These are phyloP conservation scores for Achroia grisella DNA, from an alignment of 1,140 invertebrate species.

Conservation along the genomic window DNA sequence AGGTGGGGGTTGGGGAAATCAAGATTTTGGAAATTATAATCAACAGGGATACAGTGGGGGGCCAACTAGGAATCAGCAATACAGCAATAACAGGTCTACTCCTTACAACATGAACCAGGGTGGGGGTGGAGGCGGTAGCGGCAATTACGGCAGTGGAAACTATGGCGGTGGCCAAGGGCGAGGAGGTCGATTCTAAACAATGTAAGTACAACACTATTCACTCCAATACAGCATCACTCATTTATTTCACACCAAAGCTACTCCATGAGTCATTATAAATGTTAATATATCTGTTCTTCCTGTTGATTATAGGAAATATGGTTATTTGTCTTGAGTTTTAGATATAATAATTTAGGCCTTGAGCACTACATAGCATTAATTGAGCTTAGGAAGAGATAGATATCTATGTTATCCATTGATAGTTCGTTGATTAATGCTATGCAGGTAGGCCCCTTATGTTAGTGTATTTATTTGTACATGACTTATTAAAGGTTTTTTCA, in stretches of 20 bases:
- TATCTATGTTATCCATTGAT: constrained; percentile 18
- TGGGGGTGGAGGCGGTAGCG: constrained; percentile 56
- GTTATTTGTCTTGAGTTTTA: constrained; percentile 9
- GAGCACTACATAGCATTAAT: constrained; percentile 63
- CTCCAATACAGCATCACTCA: constrained; percentile 19
- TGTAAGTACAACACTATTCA: constrained; percentile 39
- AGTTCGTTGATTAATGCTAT: constrained; percentile 62
- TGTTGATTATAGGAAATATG: constrained; percentile 4
- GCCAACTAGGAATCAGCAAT: constrained; percentile 79
- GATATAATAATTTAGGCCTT: constrained; percentile 20
- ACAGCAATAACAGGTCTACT: constrained; percentile 75
- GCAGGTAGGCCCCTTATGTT: constrained; percentile 40
- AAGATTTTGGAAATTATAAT: constrained; percentile 83
- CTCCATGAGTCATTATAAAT: constrained; percentile 10
- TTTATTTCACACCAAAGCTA: constrained; percentile 1
- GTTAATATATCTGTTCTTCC: neutral
- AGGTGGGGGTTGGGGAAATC: constrained; percentile 70
- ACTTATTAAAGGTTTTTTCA: constrained; percentile 67
- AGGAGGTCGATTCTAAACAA: constrained; percentile 53
- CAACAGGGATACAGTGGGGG: constrained; percentile 85
- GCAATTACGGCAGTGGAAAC: constrained; percentile 41
- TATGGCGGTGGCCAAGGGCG: constrained; percentile 41
- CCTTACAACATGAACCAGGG: constrained; percentile 79
- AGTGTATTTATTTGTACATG: constrained; percentile 40
- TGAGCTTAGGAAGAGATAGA: constrained; percentile 42